These are phyloP conservation scores for Cepaea nemoralis DNA, from an alignment of 1,140 invertebrate species.

Conservation along the genomic window DNA sequence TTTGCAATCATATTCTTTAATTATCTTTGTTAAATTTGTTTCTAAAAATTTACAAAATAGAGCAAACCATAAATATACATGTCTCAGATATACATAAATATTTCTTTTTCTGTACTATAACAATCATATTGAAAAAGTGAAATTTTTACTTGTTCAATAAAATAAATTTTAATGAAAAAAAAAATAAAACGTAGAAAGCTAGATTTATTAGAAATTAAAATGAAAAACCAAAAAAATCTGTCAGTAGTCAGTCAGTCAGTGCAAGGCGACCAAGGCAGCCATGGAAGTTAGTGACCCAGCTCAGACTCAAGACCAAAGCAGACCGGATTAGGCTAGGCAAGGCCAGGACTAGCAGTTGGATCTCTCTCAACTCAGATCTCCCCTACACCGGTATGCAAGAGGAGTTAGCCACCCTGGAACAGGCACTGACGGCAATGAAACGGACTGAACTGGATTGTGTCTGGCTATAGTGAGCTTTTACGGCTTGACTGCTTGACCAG, in stretches of 20 bases:
- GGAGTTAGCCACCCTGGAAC: neutral
- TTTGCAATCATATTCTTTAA: no score
- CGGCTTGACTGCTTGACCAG: constrained; percentile 29
- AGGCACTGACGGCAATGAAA: constrained; percentile 22
- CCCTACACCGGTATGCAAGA: constrained; percentile 15
- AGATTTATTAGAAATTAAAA: no score
- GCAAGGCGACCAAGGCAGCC: constrained; percentile 5
- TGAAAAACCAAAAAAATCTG: neutral
- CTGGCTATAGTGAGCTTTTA: constrained; percentile 8
- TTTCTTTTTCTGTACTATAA: no score
- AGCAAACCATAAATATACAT: no score
- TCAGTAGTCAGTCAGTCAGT: constrained; percentile 5
- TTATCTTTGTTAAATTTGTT: no score
- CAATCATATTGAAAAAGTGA: no score
- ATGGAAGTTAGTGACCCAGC: constrained; percentile 24
- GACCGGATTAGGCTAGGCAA: constrained; percentile 24
- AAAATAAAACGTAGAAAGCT: no score
- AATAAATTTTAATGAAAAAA: no score
- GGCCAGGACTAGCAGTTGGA: constrained; percentile 1
- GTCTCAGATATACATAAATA: no score
- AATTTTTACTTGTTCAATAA: no score
- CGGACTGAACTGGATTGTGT: neutral
- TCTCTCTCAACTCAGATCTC: constrained; percentile 19
- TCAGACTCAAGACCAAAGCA: constrained; percentile 20
- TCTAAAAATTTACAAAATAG: no score